A percentile compares a stretch with the other conserved stretches of the same genome.
Conservation (phyloP, 2,113 vertebrate species). For the Xenopus borealis region DNA sequence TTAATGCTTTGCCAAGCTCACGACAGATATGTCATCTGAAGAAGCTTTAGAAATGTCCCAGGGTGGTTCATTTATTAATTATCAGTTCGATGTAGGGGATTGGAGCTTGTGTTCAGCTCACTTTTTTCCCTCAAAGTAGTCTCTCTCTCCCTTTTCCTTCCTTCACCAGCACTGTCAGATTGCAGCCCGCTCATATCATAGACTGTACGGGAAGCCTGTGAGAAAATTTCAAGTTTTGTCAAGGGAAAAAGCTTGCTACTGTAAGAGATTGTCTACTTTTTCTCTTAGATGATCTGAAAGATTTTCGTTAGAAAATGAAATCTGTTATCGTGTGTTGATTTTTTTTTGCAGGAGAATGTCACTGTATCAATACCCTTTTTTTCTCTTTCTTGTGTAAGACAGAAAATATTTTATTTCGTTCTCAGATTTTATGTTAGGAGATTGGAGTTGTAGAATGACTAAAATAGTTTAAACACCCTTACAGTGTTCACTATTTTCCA, state of each 20-base stretch:
- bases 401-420: too few species aligned
- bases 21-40: constrained; percentile 85
- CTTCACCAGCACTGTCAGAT: constrained; percentile 55
- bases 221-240: constrained; percentile 39
- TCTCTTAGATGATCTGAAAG: constrained; percentile 32
- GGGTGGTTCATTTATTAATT: constrained; percentile 85
- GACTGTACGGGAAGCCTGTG: constrained; percentile 38
- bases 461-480: too few species aligned
- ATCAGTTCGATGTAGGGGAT: constrained; percentile 65
- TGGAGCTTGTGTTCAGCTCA: constrained; percentile 44
- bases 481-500: too few species aligned
- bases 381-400: not conserved
- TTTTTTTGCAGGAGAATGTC: not conserved
- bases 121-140: constrained; percentile 18
- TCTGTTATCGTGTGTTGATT: constrained; percentile 18
- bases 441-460: too few species aligned
- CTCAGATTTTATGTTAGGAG: too few species aligned
- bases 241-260: constrained; percentile 39
- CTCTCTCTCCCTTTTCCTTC: constrained; percentile 38
- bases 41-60: constrained; percentile 73
- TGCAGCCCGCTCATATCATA: constrained; percentile 54
- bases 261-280: constrained; percentile 46
- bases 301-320: constrained; percentile 42
- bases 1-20: constrained; percentile 86
- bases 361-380: not conserved